Evolutionary conservation across 2,113 vertebrate genomes (phyloP).

Genomic region (Halichoeres trimaculatus): DNA sequence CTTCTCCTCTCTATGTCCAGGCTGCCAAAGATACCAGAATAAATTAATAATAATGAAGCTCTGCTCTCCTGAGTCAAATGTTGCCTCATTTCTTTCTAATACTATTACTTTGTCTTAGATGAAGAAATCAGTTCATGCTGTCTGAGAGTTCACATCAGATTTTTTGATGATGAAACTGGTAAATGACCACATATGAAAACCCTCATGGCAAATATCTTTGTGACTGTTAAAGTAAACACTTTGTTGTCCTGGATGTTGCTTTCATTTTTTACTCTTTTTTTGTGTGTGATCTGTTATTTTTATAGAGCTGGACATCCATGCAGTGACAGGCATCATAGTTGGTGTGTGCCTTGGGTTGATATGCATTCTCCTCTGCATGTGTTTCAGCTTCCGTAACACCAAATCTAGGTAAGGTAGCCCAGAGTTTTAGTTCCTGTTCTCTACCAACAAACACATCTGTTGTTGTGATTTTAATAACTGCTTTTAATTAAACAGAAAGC

Average conservation of each 20-base stretch:
- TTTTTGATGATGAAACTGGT: not conserved
- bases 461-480: not conserved
- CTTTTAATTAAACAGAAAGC: no score
- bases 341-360: constrained; percentile 95
- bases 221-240: not conserved
- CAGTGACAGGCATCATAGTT: constrained; percentile 94
- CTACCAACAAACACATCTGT: not conserved
- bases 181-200: constrained; percentile 19
- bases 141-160: not conserved
- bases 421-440: not conserved
- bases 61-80: constrained; percentile 15
- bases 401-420: constrained; percentile 87
- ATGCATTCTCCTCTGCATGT: constrained; percentile 96
- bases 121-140: constrained; percentile 28
- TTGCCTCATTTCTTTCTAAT: constrained; percentile 12
- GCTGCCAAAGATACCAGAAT: constrained; percentile 55
- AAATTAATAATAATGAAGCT: constrained; percentile 60
- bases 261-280: not conserved
- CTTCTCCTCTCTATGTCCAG: constrained; percentile 41
- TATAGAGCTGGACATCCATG: constrained; percentile 91
- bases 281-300: constrained; percentile 19
- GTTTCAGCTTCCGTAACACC: constrained; percentile 90
- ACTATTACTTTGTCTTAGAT: constrained; percentile 7
- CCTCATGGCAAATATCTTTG: not conserved
- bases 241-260: not conserved